Percentiles rank a stretch among this genome's conserved stretches.
phyloP scores from a whole-genome alignment of 2,113 vertebrate species.

The Lonchura striata region DNA sequence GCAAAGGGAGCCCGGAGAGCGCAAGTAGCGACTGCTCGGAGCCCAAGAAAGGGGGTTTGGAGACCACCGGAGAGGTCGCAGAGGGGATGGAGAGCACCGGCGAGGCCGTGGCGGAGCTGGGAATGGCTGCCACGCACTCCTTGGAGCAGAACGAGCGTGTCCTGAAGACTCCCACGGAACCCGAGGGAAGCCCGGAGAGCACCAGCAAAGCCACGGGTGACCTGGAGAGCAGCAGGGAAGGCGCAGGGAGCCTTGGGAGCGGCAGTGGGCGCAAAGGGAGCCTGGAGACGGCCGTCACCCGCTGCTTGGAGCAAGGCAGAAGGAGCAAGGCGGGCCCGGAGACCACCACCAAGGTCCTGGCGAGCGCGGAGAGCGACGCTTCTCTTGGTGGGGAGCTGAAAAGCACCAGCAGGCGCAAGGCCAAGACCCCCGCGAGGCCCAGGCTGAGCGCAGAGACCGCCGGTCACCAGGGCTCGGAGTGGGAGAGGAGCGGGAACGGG shows the following conservation, averaged over 20 bases:
- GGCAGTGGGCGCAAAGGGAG: background rate
- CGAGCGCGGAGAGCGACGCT: fast-evolving
- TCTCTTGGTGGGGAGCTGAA: background rate
- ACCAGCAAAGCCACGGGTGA: background rate
- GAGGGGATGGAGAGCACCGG: background rate
- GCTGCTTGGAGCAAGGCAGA: background rate
- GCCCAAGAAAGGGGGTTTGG: background rate
- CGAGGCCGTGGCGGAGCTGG: fast-evolving
- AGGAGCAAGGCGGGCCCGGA: background rate
- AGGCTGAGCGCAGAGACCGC: background rate
- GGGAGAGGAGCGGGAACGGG: background rate
- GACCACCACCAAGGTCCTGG: background rate
- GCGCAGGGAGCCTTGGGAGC: background rate
- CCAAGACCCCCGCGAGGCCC: background rate
- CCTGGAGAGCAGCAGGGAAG: background rate
- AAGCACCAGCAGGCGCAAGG: background rate
- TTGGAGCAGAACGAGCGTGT: background rate
- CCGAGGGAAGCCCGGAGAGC: background rate
- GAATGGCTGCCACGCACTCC: background rate
- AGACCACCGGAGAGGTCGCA: background rate
- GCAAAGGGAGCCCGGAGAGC: background rate
- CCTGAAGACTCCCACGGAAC: background rate
- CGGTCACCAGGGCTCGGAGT: fast-evolving
- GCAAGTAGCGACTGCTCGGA: background rate
- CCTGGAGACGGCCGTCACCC: background rate